Percentiles rank a stretch among this genome's conserved stretches.
These are phyloP conservation scores for Pinna nobilis DNA, from an alignment of 1,140 invertebrate species.

Conservation along the genomic window DNA sequence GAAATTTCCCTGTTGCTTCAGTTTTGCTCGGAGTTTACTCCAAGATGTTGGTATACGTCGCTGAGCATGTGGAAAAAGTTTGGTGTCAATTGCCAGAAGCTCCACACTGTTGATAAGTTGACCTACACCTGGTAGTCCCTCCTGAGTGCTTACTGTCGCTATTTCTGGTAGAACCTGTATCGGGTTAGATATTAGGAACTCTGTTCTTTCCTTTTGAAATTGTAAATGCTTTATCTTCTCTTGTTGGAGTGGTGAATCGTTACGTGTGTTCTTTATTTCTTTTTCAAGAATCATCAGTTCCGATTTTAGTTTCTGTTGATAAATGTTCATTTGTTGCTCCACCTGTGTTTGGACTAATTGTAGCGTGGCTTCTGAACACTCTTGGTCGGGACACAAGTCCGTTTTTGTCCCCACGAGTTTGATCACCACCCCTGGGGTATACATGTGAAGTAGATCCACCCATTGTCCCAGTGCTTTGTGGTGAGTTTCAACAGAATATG, in stretches of 20 bases:
- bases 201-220: slow-evolving; percentile 53
- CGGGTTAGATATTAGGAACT: slow-evolving; percentile 53
- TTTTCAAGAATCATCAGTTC: slow-evolving; percentile 50
- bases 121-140: slow-evolving; percentile 61
- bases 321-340: slow-evolving; percentile 48
- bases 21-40: slow-evolving; percentile 52
- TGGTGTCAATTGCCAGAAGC: slow-evolving; percentile 65
- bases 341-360: slow-evolving; percentile 50
- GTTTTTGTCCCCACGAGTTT: slow-evolving; percentile 70
- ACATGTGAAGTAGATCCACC: slow-evolving; percentile 64
- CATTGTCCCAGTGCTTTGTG: slow-evolving; percentile 66
- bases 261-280: slow-evolving; percentile 45
- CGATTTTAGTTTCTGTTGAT: slow-evolving; percentile 45
- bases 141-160: slow-evolving; percentile 55
- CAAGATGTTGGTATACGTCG: slow-evolving; percentile 62
- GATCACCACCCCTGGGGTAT: slow-evolving; percentile 66
- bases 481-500: slow-evolving; percentile 58
- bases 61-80: slow-evolving; percentile 67
- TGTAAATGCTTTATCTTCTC: slow-evolving; percentile 51
- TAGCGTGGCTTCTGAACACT: slow-evolving; percentile 22
- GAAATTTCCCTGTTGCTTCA: slow-evolving; percentile 60
- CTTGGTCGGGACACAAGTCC: slow-evolving; percentile 48
- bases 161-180: slow-evolving; percentile 57
- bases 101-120: slow-evolving; percentile 67
- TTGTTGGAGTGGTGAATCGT: slow-evolving; percentile 2